Conservation (phyloP, 2,113 vertebrate genomes). For the Carassius auratus region DNA sequence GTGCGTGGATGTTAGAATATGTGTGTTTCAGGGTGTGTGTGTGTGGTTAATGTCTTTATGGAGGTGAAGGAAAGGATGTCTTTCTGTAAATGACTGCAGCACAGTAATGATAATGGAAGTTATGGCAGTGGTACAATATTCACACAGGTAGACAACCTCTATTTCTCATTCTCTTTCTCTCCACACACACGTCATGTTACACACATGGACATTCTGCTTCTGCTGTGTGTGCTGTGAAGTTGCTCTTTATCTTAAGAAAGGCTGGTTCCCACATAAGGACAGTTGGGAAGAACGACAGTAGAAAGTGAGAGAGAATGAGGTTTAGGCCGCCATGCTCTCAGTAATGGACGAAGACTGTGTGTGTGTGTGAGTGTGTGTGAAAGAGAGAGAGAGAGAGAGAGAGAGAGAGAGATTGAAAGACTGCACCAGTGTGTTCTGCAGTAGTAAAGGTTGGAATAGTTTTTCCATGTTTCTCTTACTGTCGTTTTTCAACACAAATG, state of each 20-base stretch:
- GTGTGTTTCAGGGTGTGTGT: constrained; percentile 22
- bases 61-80: constrained; percentile 44
- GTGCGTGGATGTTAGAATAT: constrained; percentile 23
- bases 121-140: constrained; percentile 51
- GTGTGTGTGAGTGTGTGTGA: constrained; percentile 14
- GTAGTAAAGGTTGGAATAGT: constrained; percentile 19
- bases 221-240: constrained; percentile 39
- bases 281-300: too few species aligned
- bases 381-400: too few species aligned
- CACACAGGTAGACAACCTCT: constrained; percentile 44
- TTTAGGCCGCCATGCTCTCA: too few species aligned
- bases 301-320: too few species aligned
- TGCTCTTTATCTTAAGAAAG: constrained; percentile 36
- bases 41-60: constrained; percentile 37
- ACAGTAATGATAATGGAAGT: constrained; percentile 53
- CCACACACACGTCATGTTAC: constrained; percentile 8
- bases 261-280: neutral
- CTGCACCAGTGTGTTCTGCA: neutral
- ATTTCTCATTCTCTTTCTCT: constrained; percentile 40
- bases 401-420: neutral
- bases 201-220: neutral
- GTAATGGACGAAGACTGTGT: too few species aligned
- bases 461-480: constrained; percentile 1
- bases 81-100: constrained; percentile 47
- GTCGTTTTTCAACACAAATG: constrained; percentile 22